Evolutionary conservation across 2,797 vertebrate genomes (phyloP), one percentile per base, ranked within the genome.

Genomic region (Eurystomus glaucurus): DNA sequence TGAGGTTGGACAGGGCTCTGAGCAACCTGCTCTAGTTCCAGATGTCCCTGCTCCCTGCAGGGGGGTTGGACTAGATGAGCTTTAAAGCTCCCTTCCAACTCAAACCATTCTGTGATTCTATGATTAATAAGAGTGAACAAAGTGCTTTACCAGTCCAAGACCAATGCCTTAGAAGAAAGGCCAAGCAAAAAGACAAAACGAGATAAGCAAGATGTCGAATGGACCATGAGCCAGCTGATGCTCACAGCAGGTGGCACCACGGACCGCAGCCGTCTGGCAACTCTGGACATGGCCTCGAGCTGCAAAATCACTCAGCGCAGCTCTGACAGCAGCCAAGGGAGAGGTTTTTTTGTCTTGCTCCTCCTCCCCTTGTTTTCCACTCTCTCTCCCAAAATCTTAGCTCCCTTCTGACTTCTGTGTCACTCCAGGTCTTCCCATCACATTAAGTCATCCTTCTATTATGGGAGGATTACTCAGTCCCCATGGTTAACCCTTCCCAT

Each of bases 211-310:
- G 54, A 14, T 20, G 88, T 58, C 0, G 3, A 37, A 71, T 0
- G 15, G 37, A 11, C 28, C 18, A 2, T 0, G 1, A n/a, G 55
- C 7, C 2, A 4, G 48, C 2, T 14, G 58, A 23, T 22, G 64
- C 37, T 64, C 3, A 1, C 2, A 18, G 39, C 1, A 9, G 26
- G 64, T 10, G 41, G 43, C 68, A 70, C 9, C 4, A 1, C 43
- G 5, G n/a, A 25, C 37, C 1, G 6, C 50, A 60, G 76, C 23
- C 2, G 1, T n/a, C 16, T 19, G 23, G n/a, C 52, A 68, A 31
- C 52, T 19, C 25, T 0, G 2, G 55, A 13, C 29, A 51, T 1
- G 0, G 50, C 68, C 61, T 33, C 3, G 3, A 90, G 82, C 70
- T 84, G 57, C 31, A 39, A 43, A 80, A 39, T 43, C 84, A 21